phyloP scores from a whole-genome alignment of 2,113 vertebrate species.

The Pitta sordida region DNA sequence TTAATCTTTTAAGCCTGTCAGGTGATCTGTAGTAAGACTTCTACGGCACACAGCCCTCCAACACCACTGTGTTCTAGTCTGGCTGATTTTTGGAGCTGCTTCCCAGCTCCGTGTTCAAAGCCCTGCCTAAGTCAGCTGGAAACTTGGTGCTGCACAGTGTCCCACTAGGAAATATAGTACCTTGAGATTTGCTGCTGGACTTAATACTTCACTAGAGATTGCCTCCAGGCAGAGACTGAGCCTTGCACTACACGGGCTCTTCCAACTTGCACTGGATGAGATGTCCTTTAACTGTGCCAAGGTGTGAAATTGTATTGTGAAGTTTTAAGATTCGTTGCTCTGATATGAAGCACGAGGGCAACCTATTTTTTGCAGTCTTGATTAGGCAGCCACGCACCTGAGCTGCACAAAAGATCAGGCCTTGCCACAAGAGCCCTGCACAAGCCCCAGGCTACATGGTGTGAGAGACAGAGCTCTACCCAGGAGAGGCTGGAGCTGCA shows the following conservation, averaged over 20 bases:
- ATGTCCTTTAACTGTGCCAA: neutral
- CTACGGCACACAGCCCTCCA: neutral
- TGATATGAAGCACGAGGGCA: neutral
- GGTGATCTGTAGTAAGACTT: neutral
- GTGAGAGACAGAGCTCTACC: neutral
- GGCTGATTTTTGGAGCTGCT: neutral
- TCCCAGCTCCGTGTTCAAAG: neutral
- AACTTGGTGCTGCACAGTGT: neutral
- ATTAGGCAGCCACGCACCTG: neutral
- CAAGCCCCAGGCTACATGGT: rapidly evolving
- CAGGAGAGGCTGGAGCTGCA: neutral
- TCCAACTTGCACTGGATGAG: neutral
- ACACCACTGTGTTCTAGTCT: neutral
- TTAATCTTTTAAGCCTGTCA: neutral
- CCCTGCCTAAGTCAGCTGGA: neutral
- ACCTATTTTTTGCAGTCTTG: neutral
- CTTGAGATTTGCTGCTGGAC: neutral
- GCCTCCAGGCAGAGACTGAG: neutral
- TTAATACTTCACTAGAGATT: neutral
- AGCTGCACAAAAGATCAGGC: neutral
- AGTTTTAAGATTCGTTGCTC: neutral
- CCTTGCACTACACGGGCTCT: neutral
- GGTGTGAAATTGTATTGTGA: neutral
- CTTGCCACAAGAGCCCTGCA: neutral
- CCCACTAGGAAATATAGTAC: neutral